Evolutionary conservation across 1,140 invertebrate genomes (phyloP).

Genomic region (Bombus cullumanus): DNA sequence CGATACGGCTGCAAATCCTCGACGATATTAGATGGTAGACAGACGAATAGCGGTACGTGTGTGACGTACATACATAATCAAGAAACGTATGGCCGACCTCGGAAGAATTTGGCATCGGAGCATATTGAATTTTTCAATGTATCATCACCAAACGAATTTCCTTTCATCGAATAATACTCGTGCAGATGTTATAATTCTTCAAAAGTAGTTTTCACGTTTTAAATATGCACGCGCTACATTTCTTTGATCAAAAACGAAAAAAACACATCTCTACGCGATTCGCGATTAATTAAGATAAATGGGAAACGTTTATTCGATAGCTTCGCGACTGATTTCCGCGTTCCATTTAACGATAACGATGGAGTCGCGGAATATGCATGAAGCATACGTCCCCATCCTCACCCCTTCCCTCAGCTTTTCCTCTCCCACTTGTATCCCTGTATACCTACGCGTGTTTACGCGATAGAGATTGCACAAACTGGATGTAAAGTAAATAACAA

Average conservation of each 20-base stretch:
- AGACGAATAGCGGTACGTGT: slow-evolving; percentile 34
- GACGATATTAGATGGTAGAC: slow-evolving; percentile 41
- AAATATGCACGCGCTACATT: not conserved
- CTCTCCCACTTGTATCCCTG: not conserved
- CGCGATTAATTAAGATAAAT: not conserved
- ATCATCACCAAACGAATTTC: not conserved
- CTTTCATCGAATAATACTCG: not conserved
- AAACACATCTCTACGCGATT: no score
- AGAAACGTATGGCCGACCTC: not conserved
- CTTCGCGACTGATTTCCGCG: not conserved
- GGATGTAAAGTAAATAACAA: slow-evolving; percentile 68
- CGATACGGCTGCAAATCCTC: slow-evolving; percentile 46
- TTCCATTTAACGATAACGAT: slow-evolving; percentile 8
- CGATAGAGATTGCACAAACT: slow-evolving; percentile 60
- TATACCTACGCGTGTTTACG: slow-evolving; percentile 34
- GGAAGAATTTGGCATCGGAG: slow-evolving; percentile 25
- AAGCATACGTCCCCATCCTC: slow-evolving; percentile 1
- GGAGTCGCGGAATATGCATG: slow-evolving; percentile 18
- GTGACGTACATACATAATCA: slow-evolving; percentile 18
- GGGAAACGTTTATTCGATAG: slow-evolving; percentile 18
- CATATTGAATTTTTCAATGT: slow-evolving; percentile 36
- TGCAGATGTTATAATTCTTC: not conserved
- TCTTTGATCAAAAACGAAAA: not conserved
- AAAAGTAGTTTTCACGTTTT: not conserved
- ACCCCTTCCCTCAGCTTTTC: not conserved